phyloP scores from a whole-genome alignment of 2,113 vertebrate genomes.

The Xenopus laevis region DNA sequence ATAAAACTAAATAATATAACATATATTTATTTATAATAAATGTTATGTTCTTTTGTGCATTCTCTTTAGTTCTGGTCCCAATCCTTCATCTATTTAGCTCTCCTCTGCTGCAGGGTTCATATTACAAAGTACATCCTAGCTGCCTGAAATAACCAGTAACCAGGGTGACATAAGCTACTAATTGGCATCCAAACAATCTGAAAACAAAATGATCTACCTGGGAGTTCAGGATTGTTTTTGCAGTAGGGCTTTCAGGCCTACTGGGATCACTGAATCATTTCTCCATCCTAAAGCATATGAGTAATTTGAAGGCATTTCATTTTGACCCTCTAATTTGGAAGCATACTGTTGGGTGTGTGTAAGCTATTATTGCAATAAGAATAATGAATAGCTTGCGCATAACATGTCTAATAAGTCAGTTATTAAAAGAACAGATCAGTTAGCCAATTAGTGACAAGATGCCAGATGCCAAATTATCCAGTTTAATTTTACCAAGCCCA shows the following conservation, averaged over 20 bases:
- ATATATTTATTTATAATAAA: no score
- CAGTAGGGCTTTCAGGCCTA: neutral
- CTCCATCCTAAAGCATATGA: neutral
- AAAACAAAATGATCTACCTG: neutral
- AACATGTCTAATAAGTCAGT: neutral
- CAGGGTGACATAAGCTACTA: neutral
- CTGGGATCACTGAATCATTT: neutral
- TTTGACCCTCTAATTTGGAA: neutral
- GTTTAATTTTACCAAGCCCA: neutral
- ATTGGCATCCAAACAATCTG: neutral
- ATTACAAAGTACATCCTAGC: neutral
- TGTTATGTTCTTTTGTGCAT: no score
- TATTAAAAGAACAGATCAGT: constrained; percentile 1
- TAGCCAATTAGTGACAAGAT: constrained; percentile 12
- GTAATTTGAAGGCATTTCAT: neutral
- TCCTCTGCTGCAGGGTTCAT: neutral
- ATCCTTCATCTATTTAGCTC: no score
- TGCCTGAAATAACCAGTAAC: neutral
- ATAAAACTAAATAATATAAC: no score
- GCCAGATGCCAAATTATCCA: neutral
- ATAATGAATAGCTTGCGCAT: constrained; percentile 3
- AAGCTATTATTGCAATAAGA: neutral
- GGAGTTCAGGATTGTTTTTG: neutral
- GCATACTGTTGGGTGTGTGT: constrained; percentile 5
- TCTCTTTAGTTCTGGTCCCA: no score